Evolutionary conservation across 2,113 vertebrate species (phyloP), one percentile per base, ranked within the genome.

Genomic region (Columba janthina): DNA sequence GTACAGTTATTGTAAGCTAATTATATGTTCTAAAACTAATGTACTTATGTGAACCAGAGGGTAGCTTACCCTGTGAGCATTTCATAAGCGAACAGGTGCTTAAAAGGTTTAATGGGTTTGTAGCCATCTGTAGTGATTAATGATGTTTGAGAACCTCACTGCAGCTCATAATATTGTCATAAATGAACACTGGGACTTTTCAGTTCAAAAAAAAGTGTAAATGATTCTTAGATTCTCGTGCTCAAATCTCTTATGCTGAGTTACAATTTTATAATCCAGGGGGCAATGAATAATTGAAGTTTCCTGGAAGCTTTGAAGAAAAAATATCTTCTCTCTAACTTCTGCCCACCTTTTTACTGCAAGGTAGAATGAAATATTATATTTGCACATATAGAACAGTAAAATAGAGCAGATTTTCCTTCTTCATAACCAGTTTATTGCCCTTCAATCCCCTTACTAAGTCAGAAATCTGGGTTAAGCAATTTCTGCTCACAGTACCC

Each of bases 121-220:
- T 22, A n/a, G 61, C 81, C 94, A 97, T 95, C 90, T 95, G 95
- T 66, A 95, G 70, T 95, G 95, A 96, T 95, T 96, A 96, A 95
- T 73, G 82, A 92, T 90, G 69, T 92, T 84, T 79, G 71, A 91
- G 82, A 88, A 92, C n/a, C 38, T 92, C 80, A 73, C 53, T 79
- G 58, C 42, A 64, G 38, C 57, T 82, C 69, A 53, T 64, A 92
- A 92, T 81, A 92, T 57, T 46, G 48, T 75, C 89, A 72, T 79
- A 96, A 85, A 84, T 53, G 76, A 93, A 66, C 28, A 87, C 18
- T 42, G 61, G 31, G 48, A 69, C 15, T 82, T 94, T 89, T 84
- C 66, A 66, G 61, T 88, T 83, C 4, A 69, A 86, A 77, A 76
- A 44, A n/a, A 48, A 65, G 8, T 56, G 9, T 8, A 92, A 78